A percentile compares a stretch with the other conserved stretches of the same genome.
Conservation (phyloP, 1,140 invertebrate genomes). For the Sarcophaga bullata region DNA sequence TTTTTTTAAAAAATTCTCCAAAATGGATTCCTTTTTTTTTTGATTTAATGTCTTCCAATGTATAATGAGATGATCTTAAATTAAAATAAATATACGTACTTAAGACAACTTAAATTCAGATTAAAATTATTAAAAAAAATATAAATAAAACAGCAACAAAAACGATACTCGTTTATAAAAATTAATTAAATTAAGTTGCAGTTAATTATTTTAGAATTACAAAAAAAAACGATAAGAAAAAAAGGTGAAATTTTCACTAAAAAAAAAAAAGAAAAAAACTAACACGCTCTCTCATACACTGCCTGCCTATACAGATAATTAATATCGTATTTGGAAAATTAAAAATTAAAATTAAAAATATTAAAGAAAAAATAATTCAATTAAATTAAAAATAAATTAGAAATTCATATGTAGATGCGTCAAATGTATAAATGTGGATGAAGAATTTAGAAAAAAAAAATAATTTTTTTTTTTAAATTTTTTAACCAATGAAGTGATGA, state of each 20-base stretch:
- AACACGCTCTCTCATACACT: neutral
- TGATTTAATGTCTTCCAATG: too few species aligned
- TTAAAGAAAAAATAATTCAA: neutral
- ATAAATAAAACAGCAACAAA: constrained; percentile 18
- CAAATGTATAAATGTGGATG: constrained; percentile 13
- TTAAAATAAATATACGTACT: neutral
- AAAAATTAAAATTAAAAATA: neutral
- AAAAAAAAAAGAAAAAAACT: too few species aligned
- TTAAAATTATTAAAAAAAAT: constrained; percentile 25
- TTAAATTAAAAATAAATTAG: neutral
- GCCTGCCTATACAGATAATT: neutral
- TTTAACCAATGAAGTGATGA: constrained; percentile 10
- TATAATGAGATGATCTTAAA: neutral
- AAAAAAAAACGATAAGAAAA: too few species aligned
- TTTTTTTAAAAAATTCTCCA: constrained; percentile 26
- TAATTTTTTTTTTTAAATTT: too few species aligned
- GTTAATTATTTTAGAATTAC: neutral
- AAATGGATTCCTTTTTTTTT: constrained; percentile 27
- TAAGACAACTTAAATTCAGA: neutral
- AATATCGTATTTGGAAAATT: too few species aligned
- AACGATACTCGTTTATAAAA: constrained; percentile 2
- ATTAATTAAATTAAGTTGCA: constrained; percentile 27
- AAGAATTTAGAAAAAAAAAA: constrained; percentile 1
- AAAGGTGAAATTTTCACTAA: constrained; percentile 39
- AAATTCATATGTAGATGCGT: neutral